phyloP scores from a whole-genome alignment of 2,113 vertebrate species.

The Cyprinus carpio region DNA sequence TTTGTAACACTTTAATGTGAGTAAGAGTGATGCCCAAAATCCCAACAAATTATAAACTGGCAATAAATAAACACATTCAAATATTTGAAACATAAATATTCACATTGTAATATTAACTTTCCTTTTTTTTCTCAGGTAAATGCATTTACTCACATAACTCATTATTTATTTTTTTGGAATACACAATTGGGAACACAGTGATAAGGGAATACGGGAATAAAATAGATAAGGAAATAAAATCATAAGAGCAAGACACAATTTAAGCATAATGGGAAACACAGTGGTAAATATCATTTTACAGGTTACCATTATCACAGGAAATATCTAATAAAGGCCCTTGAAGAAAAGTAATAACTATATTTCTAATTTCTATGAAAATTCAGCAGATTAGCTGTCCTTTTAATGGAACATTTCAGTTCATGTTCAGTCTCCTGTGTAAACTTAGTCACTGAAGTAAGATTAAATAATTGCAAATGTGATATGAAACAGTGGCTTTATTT shows the following conservation, averaged over 20 bases:
- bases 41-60: neutral
- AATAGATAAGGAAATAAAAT: slow-evolving; percentile 21
- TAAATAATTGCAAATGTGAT: slow-evolving; percentile 46
- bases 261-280: slow-evolving; percentile 48
- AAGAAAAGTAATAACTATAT: slow-evolving; percentile 54
- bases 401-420: slow-evolving; percentile 26
- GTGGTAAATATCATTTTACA: slow-evolving; percentile 22
- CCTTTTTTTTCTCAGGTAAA: neutral
- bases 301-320: slow-evolving; percentile 48
- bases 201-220: slow-evolving; percentile 43
- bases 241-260: slow-evolving; percentile 39
- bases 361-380: slow-evolving; percentile 48
- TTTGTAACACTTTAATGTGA: neutral
- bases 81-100: no score
- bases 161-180: neutral
- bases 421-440: slow-evolving; percentile 45
- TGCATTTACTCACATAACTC: neutral
- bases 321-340: slow-evolving; percentile 46
- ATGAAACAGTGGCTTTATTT: slow-evolving; percentile 32
- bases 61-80: no score
- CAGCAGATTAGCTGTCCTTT: slow-evolving; percentile 40
- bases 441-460: slow-evolving; percentile 40
- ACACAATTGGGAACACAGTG: slow-evolving; percentile 27
- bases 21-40: neutral
- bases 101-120: neutral